These are phyloP conservation scores for Pseudomyrmex concolor DNA, from an alignment of 1,140 invertebrate genomes.

Conservation along the genomic window DNA sequence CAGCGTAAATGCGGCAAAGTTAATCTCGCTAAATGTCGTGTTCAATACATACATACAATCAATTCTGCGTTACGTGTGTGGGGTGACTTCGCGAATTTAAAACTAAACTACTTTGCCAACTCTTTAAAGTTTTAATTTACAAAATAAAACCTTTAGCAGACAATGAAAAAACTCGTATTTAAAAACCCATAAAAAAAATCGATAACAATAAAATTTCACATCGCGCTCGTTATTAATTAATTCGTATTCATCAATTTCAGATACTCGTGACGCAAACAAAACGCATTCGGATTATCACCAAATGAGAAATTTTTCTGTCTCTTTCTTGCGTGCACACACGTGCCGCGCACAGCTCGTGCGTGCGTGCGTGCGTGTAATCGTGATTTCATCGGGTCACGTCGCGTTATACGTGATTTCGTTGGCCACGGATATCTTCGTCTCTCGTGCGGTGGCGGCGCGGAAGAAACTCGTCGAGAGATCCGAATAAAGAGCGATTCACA, in stretches of 20 bases:
- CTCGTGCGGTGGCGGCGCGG: constrained; percentile 19
- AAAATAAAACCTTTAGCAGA: not conserved
- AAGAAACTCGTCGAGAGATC: constrained; percentile 30
- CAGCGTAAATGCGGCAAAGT: not conserved
- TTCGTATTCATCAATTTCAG: constrained; percentile 15
- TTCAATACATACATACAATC: too few relatives aligned
- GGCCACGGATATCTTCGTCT: constrained; percentile 49
- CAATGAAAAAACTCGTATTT: too few relatives aligned
- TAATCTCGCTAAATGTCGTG: too few relatives aligned
- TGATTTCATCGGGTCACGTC: constrained; percentile 52
- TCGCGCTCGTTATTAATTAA: not conserved
- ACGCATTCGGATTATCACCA: not conserved
- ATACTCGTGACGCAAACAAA: not conserved
- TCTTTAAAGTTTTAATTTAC: not conserved
- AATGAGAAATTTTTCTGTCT: not conserved
- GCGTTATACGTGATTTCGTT: constrained; percentile 53
- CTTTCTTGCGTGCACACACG: not conserved
- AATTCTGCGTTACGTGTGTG: not conserved
- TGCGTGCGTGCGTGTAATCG: constrained; percentile 38
- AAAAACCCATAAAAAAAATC: not conserved
- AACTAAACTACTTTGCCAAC: too few relatives aligned
- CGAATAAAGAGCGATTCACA: constrained; percentile 46
- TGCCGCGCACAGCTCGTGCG: constrained; percentile 5
- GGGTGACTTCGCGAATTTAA: too few relatives aligned
- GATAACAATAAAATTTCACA: not conserved